Percentiles rank a stretch among this genome's conserved stretches.
phyloP scores from a whole-genome alignment of 2,888 invertebrate genomes.

The Exocentrus adspersus region DNA sequence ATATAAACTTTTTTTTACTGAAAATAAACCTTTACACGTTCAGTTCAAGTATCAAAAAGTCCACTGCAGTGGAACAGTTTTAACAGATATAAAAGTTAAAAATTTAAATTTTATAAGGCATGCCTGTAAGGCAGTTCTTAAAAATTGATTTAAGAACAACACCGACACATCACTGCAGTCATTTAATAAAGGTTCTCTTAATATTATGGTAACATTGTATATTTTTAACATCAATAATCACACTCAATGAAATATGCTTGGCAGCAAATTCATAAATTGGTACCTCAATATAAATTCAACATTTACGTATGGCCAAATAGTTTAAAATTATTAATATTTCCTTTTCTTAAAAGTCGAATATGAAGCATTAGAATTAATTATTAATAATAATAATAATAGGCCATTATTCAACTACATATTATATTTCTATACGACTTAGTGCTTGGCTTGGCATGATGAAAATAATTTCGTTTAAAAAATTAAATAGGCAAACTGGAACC shows the following conservation, averaged over 20 bases:
- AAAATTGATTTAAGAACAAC: slow-evolving; percentile 44
- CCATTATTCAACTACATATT: background rate
- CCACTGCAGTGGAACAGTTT: slow-evolving; percentile 46
- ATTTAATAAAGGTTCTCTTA: slow-evolving; percentile 44
- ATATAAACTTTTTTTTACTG: slow-evolving; percentile 50
- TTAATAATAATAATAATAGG: background rate
- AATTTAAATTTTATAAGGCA: slow-evolving; percentile 59
- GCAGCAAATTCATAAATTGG: slow-evolving; percentile 38
- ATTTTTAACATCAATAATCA: slow-evolving; percentile 46
- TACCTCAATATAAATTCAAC: slow-evolving; percentile 41
- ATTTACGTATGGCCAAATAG: slow-evolving; percentile 6
- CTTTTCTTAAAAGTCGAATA: background rate
- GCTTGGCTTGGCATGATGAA: background rate
- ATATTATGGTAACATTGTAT: slow-evolving; percentile 48
- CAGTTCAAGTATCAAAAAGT: slow-evolving; percentile 44
- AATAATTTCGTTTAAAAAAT: background rate
- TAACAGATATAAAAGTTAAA: slow-evolving; percentile 59
- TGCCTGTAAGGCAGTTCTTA: slow-evolving; percentile 58
- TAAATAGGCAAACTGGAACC: slow-evolving; percentile 29
- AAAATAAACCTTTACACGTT: slow-evolving; percentile 47
- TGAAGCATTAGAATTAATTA: background rate
- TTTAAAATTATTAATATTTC: background rate
- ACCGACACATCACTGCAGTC: slow-evolving; percentile 50
- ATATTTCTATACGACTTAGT: background rate
- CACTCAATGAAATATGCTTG: slow-evolving; percentile 39